Evolutionary conservation across 2,888 invertebrate genomes (phyloP).

Genomic region (Caenorhabditis sp.): DNA sequence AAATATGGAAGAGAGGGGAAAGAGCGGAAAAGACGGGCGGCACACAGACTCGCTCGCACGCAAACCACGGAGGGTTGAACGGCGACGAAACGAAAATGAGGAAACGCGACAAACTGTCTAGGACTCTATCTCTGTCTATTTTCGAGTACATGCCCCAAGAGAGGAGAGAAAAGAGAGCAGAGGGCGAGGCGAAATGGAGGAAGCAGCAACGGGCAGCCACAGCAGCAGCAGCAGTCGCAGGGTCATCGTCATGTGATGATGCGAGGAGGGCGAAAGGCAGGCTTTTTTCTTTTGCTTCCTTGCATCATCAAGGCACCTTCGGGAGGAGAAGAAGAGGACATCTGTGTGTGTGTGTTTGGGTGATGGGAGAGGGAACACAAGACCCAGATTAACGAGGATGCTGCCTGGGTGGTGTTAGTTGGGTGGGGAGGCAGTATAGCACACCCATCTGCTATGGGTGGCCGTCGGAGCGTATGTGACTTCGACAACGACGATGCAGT

Average conservation of each 20-base stretch:
- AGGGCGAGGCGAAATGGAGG: conserved; percentile 16
- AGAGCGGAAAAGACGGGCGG: conserved; percentile 39
- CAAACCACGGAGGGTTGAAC: conserved; percentile 31
- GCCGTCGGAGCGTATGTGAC: conserved; percentile 16
- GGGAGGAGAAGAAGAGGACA: conserved; percentile 8
- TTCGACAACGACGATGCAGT: neutral
- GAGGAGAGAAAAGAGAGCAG: conserved; percentile 20
- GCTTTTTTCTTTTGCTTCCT: conserved; percentile 27
- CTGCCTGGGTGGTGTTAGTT: conserved; percentile 21
- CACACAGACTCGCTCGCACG: conserved; percentile 20
- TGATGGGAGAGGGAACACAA: conserved; percentile 3
- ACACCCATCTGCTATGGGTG: conserved; percentile 39
- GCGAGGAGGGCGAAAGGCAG: conserved; percentile 24
- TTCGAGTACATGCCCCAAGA: conserved; percentile 46
- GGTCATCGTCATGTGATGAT: conserved; percentile 53
- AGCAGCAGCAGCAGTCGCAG: conserved; percentile 34
- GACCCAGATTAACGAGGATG: conserved; percentile 8
- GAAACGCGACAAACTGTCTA: conserved; percentile 56
- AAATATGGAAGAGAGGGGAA: conserved; percentile 5
- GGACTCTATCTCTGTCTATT: conserved; percentile 54
- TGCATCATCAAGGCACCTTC: conserved; percentile 29
- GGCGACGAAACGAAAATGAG: conserved; percentile 36
- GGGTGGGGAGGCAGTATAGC: conserved; percentile 24
- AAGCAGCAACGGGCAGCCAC: conserved; percentile 33
- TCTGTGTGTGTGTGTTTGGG: neutral